Conservation (phyloP, 2,113 vertebrate species). For the Rhynchopsitta pachyrhyncha region DNA sequence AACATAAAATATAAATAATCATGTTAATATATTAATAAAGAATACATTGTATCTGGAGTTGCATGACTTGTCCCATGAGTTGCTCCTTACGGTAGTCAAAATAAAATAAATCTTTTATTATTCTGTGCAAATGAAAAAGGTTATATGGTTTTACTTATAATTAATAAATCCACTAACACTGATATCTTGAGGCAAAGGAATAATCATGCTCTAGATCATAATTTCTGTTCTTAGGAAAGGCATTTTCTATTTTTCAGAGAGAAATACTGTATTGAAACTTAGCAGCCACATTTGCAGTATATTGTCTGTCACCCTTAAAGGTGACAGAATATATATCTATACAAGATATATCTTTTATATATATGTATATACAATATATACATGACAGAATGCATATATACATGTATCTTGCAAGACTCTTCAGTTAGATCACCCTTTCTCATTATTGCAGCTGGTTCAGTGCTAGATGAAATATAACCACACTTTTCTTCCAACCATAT, state of each 20-base stretch:
- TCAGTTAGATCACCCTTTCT: neutral
- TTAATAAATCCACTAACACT: neutral
- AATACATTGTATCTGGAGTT: neutral
- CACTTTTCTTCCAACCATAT: neutral
- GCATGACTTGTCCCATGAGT: neutral
- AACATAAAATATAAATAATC: too few species aligned
- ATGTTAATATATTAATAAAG: neutral
- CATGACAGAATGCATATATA: neutral
- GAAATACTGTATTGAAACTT: neutral
- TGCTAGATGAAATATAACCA: neutral
- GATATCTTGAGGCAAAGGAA: neutral
- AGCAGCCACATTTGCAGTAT: neutral
- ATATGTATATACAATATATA: neutral
- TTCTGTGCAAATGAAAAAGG: neutral
- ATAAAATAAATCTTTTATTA: neutral
- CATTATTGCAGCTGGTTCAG: neutral
- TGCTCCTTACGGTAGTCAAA: neutral
- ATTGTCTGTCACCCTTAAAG: neutral
- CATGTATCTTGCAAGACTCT: neutral
- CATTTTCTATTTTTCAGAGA: neutral
- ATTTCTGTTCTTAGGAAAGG: neutral
- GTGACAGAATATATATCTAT: neutral
- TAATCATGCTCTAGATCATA: neutral
- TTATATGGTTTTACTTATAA: neutral
- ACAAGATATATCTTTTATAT: neutral